A percentile compares a stretch with the other conserved stretches of the same genome.
These are phyloP conservation scores for Listrodromus nycthemerus DNA, from an alignment of 2,888 invertebrate genomes.

Conservation along the genomic window DNA sequence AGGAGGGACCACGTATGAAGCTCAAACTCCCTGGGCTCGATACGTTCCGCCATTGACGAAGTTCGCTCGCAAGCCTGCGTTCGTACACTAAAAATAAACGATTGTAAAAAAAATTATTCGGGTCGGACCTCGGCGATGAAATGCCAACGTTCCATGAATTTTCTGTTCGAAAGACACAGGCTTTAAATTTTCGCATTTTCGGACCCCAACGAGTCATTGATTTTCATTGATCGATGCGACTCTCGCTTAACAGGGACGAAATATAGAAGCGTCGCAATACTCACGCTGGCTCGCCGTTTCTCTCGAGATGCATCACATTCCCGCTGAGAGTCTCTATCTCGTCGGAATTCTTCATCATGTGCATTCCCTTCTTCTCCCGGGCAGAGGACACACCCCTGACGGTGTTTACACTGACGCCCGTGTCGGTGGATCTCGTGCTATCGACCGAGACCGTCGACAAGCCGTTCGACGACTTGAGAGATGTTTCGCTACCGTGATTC, in stretches of 20 bases:
- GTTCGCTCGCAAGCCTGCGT: too few species aligned
- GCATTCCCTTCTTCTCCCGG: slow-evolving; percentile 80
- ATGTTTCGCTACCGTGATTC: slow-evolving; percentile 75
- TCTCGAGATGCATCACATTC: slow-evolving; percentile 78
- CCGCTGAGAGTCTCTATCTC: slow-evolving; percentile 83
- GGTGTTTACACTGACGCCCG: slow-evolving; percentile 82
- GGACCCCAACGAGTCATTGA: too few species aligned
- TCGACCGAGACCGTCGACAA: slow-evolving; percentile 78
- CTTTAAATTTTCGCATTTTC: too few species aligned
- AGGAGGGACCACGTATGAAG: too few species aligned
- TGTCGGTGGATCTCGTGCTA: slow-evolving; percentile 80
- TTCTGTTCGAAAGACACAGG: too few species aligned
- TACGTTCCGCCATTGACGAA: too few species aligned
- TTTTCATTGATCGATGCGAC: not conserved
- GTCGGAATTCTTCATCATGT: slow-evolving; percentile 79
- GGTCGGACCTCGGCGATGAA: too few species aligned
- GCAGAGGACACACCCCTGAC: slow-evolving; percentile 82
- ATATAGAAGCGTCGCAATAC: slow-evolving; percentile 60
- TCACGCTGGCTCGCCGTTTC: slow-evolving; percentile 79
- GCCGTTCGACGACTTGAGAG: slow-evolving; percentile 77
- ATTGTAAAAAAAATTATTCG: too few species aligned
- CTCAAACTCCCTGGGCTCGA: too few species aligned
- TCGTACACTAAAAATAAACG: too few species aligned
- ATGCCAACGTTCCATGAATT: too few species aligned
- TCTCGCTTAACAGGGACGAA: not conserved